Percentiles rank a stretch among this genome's conserved stretches.
Conservation (phyloP, 2,113 vertebrate genomes). For the Melanotaenia duboulayi region DNA sequence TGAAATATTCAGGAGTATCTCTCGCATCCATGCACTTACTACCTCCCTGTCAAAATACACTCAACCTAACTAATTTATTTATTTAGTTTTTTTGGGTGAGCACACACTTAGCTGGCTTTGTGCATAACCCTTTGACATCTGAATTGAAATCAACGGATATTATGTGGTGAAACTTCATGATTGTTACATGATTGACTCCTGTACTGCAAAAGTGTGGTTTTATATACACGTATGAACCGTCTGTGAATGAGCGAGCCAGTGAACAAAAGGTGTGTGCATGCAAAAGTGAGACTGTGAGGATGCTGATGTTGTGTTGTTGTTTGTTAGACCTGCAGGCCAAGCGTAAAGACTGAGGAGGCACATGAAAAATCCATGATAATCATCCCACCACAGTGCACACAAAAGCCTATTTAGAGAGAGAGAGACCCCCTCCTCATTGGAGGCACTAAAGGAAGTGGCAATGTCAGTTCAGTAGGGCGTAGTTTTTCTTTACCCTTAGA, state of each 20-base stretch:
- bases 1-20: conserved; percentile 87
- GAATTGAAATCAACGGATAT: conserved; percentile 61
- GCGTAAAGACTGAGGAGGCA: conserved; percentile 56
- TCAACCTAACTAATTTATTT: conserved; percentile 64
- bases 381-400: conserved; percentile 70
- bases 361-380: conserved; percentile 82
- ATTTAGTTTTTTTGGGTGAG: conserved; percentile 32
- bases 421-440: conserved; percentile 44
- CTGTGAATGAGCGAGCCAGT: conserved; percentile 21
- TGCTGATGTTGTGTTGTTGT: conserved; percentile 65
- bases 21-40: conserved; percentile 76
- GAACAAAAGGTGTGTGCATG: conserved; percentile 15
- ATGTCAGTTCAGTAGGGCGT: conserved; percentile 48
- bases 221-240: conserved; percentile 19
- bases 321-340: conserved; percentile 71
- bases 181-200: conserved; percentile 38
- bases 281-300: conserved; percentile 27
- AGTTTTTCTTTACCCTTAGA: conserved; percentile 63
- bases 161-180: conserved; percentile 34
- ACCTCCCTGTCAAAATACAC: conserved; percentile 83
- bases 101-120: conserved; percentile 7
- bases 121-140: conserved; percentile 45
- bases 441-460: conserved; percentile 13
- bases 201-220: conserved; percentile 16
- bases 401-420: conserved; percentile 64